Percentiles rank a stretch among this genome's conserved stretches.
Conservation (phyloP, 92 coral and sea anemone species). For the Parazoanthus darwini region DNA sequence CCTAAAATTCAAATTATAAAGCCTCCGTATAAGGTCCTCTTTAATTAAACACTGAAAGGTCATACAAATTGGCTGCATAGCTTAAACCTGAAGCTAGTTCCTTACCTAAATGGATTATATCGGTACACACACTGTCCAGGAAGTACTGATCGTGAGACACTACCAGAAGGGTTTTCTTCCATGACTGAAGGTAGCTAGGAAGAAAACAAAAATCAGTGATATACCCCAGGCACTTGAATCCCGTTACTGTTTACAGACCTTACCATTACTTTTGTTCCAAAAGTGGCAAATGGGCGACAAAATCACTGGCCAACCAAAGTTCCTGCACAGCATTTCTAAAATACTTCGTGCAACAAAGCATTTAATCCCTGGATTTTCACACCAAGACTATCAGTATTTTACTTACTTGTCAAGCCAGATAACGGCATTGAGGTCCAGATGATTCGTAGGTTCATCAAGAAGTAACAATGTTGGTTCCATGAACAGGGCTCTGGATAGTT, state of each 20-base stretch:
- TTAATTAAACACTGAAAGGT: too few species aligned
- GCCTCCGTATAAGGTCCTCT: too few species aligned
- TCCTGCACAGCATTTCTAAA: too few species aligned
- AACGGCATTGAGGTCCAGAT: conserved; percentile 95
- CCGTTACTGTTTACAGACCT: too few species aligned
- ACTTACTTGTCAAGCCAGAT: conserved; percentile 99
- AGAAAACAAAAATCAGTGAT: neutral
- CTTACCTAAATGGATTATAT: conserved; percentile 93
- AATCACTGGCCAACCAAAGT: too few species aligned
- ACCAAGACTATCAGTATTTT: neutral
- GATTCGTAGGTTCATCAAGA: conserved; percentile 99
- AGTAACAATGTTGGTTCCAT: conserved; percentile 95
- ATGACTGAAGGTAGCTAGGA: conserved; percentile 91
- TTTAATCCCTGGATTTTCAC: neutral
- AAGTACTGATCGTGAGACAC: conserved; percentile 98
- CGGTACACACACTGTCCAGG: conserved; percentile 96
- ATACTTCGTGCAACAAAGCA: neutral
- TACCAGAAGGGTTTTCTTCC: conserved; percentile 96
- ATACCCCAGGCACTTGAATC: neutral
- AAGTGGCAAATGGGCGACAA: too few species aligned
- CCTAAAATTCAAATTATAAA: too few species aligned
- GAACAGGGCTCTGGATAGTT: conserved; percentile 79
- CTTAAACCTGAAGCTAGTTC: neutral
- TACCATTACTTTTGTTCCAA: too few species aligned
- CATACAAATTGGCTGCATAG: neutral